Evolutionary conservation across 2,113 vertebrate genomes (phyloP), one percentile per base, ranked within the genome.

Genomic region (Burhinus oedicnemus): DNA sequence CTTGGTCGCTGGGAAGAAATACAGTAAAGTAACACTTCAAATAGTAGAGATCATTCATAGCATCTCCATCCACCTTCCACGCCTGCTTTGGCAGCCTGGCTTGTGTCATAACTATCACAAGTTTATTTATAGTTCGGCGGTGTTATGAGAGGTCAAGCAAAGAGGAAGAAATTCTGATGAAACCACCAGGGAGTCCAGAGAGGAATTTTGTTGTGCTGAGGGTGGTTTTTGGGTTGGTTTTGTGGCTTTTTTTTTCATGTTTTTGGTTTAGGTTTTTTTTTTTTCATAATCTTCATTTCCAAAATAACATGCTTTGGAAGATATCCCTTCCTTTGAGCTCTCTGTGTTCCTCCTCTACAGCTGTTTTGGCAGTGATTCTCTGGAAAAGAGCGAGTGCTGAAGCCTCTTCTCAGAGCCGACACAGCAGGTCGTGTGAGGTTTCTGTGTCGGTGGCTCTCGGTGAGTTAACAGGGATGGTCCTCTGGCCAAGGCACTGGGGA

Each of bases 61-160:
- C 62, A 87, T 95, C 70, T 94, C 62, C 66, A 91, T 91, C 77
- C 64, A 83, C 74, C 87, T 89, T 91, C 81, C 54, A 61, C 0
- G 1, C 38, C 72, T 87, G 83, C 87, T 89, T 95, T 87, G 87
- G 49, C 49, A 83, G 83, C 54, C 45, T 77, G 60, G 51, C n/a
- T 90, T 45, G 32, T 96, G 92, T 94, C 78, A 70, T 72, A 91
- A 62, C 65, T 65, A 77, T 87, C 94, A 77, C 66, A 77, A 70
- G n/a, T 76, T 92, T 94, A 95, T 95, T 97, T 95, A 77, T 93
- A 93, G 57, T 95, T 78, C 61, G 83, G 58, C 3, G 2, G 66
- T 14, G 4, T 74, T 93, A 69, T 79, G 14, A 82, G 70, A 87
- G 89, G 94, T 95, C 95, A 96, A 91, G 42, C 49, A 89, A 94